Evolutionary conservation across 2,888 invertebrate species (phyloP).

Genomic region (Chironomus riparius): DNA sequence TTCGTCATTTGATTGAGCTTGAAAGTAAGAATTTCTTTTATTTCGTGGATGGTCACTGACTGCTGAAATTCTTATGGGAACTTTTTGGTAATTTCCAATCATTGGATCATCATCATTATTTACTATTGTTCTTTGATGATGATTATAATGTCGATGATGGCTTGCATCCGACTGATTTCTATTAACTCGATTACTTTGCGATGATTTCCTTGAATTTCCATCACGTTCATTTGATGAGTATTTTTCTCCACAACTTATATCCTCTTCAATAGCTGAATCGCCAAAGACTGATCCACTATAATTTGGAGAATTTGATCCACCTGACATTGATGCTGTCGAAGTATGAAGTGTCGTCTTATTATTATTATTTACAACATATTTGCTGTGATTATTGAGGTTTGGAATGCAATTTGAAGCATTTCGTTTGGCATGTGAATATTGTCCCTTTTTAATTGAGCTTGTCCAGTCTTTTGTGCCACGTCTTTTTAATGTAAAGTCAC

Average conservation of each 20-base stretch:
- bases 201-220: conserved; percentile 9
- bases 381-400: not conserved
- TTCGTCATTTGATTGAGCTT: conserved; percentile 24
- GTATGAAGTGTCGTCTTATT: conserved; percentile 35
- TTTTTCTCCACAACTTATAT: conserved; percentile 41
- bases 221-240: conserved; percentile 31
- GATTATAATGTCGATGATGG: not conserved
- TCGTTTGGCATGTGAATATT: conserved; percentile 37
- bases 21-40: not conserved
- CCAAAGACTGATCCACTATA: conserved; percentile 43
- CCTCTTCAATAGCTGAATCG: conserved; percentile 43
- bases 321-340: conserved; percentile 33
- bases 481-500: conserved; percentile 41
- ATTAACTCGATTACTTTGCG: not conserved
- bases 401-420: conserved; percentile 28
- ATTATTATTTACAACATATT: conserved; percentile 13
- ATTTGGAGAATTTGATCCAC: conserved; percentile 42
- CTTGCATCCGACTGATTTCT: not conserved
- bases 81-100: conserved; percentile 1
- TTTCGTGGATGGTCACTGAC: not conserved
- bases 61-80: conserved; percentile 9
- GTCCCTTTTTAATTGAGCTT: conserved; percentile 42
- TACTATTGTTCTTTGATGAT: not conserved
- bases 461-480: conserved; percentile 43
- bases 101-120: not conserved